These are phyloP conservation scores for Drosophila arawakana DNA, from an alignment of 1,140 invertebrate species.

Conservation along the genomic window DNA sequence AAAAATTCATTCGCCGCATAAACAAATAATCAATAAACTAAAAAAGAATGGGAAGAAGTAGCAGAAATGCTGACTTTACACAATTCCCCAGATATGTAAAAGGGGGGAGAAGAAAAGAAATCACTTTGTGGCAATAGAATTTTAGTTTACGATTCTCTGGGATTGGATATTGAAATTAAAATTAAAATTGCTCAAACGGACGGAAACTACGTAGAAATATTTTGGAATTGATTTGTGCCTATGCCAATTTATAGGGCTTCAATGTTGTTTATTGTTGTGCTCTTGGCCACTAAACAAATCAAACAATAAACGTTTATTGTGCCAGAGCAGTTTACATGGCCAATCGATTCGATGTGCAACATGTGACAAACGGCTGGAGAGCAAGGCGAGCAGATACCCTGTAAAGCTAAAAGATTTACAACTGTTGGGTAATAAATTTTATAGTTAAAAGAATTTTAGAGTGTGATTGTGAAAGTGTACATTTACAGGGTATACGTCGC, in stretches of 20 bases:
- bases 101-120: constrained; percentile 8
- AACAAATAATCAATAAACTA: constrained; percentile 57
- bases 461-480: too few relatives aligned
- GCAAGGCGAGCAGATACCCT: constrained; percentile 6
- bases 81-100: not conserved
- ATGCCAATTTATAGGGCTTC: constrained; percentile 61
- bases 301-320: constrained; percentile 80
- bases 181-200: constrained; percentile 51
- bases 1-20: constrained; percentile 61
- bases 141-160: constrained; percentile 35
- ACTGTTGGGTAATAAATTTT: not conserved
- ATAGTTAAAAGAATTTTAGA: too few relatives aligned
- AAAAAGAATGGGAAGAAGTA: constrained; percentile 23
- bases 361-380: not conserved
- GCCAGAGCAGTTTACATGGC: constrained; percentile 69
- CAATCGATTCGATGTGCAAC: constrained; percentile 65
- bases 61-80: not conserved
- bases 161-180: constrained; percentile 6
- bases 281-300: constrained; percentile 64
- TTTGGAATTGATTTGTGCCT: constrained; percentile 55
- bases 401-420: not conserved
- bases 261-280: constrained; percentile 74
- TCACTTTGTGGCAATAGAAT: constrained; percentile 48
- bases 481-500: constrained; percentile 10
- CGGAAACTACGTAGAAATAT: constrained; percentile 1